Percentiles rank a stretch among this genome's conserved stretches.
Conservation (phyloP, 2,113 vertebrate species). For the Gila orcuttii region DNA sequence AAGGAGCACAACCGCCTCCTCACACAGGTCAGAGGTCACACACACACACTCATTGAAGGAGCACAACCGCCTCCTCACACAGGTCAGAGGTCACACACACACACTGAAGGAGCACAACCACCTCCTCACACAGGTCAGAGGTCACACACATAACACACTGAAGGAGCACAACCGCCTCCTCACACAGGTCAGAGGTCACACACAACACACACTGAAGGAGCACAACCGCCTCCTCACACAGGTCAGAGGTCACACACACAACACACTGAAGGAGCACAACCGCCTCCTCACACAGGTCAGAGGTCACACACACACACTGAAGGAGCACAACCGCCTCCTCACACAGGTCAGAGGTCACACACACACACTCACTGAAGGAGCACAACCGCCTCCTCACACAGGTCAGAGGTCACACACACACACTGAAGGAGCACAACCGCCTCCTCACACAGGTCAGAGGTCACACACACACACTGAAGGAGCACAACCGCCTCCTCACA, state of each 20-base stretch:
- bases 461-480: slow-evolving; percentile 90
- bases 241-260: too few relatives aligned
- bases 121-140: slow-evolving; percentile 92
- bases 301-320: slow-evolving; percentile 88
- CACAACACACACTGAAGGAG: slow-evolving; percentile 90
- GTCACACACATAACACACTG: too few relatives aligned
- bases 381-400: slow-evolving; percentile 94
- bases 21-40: slow-evolving; percentile 88
- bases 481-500: slow-evolving; percentile 93
- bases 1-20: slow-evolving; percentile 96
- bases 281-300: slow-evolving; percentile 91
- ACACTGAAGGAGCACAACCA: slow-evolving; percentile 95
- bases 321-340: slow-evolving; percentile 94
- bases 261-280: slow-evolving; percentile 94
- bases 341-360: too few relatives aligned
- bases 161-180: slow-evolving; percentile 96
- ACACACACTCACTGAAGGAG: slow-evolving; percentile 90
- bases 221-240: slow-evolving; percentile 94
- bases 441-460: slow-evolving; percentile 94
- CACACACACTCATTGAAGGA: slow-evolving; percentile 93
- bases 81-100: too few relatives aligned
- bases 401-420: too few relatives aligned
- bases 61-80: slow-evolving; percentile 93
- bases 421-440: slow-evolving; percentile 94
- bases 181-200: too few relatives aligned